These are phyloP conservation scores for Oenanthe oenanthe DNA, from an alignment of 2,113 vertebrate genomes.

Conservation along the genomic window DNA sequence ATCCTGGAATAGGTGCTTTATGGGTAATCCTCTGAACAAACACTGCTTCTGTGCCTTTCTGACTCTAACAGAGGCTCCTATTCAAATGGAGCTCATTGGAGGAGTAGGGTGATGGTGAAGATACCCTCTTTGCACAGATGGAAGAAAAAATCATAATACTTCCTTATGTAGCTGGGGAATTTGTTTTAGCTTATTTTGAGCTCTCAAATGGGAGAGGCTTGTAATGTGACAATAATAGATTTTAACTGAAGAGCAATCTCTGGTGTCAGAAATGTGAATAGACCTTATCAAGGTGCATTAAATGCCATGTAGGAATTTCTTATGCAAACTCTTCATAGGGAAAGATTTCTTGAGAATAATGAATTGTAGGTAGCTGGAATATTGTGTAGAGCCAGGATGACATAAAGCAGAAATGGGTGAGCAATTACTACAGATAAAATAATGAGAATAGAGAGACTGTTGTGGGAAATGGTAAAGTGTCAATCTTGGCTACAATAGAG, in stretches of 20 bases:
- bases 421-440: neutral
- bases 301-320: neutral
- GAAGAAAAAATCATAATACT: constrained; percentile 48
- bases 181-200: constrained; percentile 19
- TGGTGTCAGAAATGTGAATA: constrained; percentile 61
- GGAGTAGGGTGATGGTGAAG: constrained; percentile 47
- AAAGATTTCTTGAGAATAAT: neutral
- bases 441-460: neutral
- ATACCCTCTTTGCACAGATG: constrained; percentile 54
- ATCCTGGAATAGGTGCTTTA: constrained; percentile 68
- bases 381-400: neutral
- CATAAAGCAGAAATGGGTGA: neutral
- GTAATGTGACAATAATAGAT: constrained; percentile 50
- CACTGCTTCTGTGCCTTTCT: constrained; percentile 60
- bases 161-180: constrained; percentile 42
- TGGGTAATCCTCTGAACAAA: constrained; percentile 67
- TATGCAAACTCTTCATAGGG: neutral
- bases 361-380: neutral
- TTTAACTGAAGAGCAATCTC: constrained; percentile 69
- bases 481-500: neutral
- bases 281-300: constrained; percentile 44
- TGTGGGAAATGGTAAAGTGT: neutral
- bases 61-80: constrained; percentile 63
- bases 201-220: constrained; percentile 11
- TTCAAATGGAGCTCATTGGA: constrained; percentile 58